phyloP scores from a whole-genome alignment of 2,888 invertebrate species.

The Dolichomitus sp. region DNA sequence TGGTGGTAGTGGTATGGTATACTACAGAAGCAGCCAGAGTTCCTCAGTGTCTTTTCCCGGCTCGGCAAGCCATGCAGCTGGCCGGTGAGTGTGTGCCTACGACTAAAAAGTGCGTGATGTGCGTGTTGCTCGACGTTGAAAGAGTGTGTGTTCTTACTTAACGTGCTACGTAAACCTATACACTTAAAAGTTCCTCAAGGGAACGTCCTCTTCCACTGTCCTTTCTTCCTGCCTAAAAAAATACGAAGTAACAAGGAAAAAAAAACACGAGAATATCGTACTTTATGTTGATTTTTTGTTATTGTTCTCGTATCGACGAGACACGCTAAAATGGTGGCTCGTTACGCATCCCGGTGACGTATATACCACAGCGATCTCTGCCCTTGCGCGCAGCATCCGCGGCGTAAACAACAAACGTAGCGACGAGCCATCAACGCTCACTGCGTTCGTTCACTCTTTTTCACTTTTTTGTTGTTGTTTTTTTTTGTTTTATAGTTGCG shows the following conservation, averaged over 20 bases:
- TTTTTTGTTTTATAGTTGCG: neutral
- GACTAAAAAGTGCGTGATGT: slow-evolving; percentile 14
- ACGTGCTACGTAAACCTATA: slow-evolving; percentile 32
- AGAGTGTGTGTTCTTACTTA: neutral
- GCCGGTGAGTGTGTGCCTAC: slow-evolving; percentile 33
- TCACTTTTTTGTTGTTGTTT: slow-evolving; percentile 15
- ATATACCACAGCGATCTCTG: slow-evolving; percentile 39
- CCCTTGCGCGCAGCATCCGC: slow-evolving; percentile 7
- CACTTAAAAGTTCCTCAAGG: neutral
- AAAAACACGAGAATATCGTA: neutral
- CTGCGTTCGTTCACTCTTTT: slow-evolving; percentile 34
- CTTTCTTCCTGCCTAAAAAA: neutral
- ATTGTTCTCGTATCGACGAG: slow-evolving; percentile 10
- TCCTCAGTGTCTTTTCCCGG: slow-evolving; percentile 31
- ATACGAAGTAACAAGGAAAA: neutral
- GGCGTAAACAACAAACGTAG: slow-evolving; percentile 10
- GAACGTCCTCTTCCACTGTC: neutral
- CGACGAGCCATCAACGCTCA: neutral
- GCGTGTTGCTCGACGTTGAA: slow-evolving; percentile 13
- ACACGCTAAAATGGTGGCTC: slow-evolving; percentile 63
- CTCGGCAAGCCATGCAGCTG: slow-evolving; percentile 42
- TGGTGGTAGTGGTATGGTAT: slow-evolving; percentile 25
- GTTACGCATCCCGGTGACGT: slow-evolving; percentile 55
- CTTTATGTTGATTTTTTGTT: neutral
- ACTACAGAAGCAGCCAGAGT: slow-evolving; percentile 13